Evolutionary conservation across 2,113 vertebrate species (phyloP).

Genomic region (Rana temporaria): DNA sequence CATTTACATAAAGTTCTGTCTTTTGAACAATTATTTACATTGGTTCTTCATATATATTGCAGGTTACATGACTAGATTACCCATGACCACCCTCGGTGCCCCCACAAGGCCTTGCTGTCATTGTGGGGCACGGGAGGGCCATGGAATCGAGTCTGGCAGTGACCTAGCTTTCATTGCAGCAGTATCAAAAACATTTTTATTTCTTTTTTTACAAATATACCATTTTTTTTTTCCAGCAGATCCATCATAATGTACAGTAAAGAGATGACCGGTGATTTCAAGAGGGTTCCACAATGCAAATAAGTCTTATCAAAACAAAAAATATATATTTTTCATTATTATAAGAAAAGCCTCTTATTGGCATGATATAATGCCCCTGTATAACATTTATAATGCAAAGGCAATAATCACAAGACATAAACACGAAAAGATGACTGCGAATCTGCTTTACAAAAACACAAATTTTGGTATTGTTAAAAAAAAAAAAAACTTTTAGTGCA

Average conservation of each 20-base stretch:
- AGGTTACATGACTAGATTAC: slow-evolving; percentile 10
- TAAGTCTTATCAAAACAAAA: too few species aligned
- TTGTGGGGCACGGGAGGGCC: not conserved
- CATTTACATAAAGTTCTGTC: slow-evolving; percentile 22
- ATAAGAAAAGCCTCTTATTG: too few species aligned
- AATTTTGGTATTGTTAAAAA: slow-evolving; percentile 21
- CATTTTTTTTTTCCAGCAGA: not conserved
- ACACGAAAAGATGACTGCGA: not conserved
- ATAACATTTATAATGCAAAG: too few species aligned
- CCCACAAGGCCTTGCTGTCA: not conserved
- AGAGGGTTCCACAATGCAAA: too few species aligned
- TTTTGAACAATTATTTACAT: slow-evolving; percentile 4
- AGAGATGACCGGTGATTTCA: not conserved
- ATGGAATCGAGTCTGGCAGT: slow-evolving; percentile 32
- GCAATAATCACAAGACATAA: too few species aligned
- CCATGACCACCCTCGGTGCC: not conserved
- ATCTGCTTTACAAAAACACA: not conserved
- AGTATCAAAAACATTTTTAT: not conserved
- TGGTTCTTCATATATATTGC: slow-evolving; percentile 15
- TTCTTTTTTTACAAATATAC: not conserved
- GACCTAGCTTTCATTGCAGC: slow-evolving; percentile 46
- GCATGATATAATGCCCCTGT: too few species aligned
- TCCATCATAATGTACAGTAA: slow-evolving; percentile 15
- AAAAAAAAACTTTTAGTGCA: slow-evolving; percentile 19
- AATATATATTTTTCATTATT: too few species aligned